Evolutionary conservation across 2,888 invertebrate species (phyloP).

Genomic region (Dascillus cervinus): DNA sequence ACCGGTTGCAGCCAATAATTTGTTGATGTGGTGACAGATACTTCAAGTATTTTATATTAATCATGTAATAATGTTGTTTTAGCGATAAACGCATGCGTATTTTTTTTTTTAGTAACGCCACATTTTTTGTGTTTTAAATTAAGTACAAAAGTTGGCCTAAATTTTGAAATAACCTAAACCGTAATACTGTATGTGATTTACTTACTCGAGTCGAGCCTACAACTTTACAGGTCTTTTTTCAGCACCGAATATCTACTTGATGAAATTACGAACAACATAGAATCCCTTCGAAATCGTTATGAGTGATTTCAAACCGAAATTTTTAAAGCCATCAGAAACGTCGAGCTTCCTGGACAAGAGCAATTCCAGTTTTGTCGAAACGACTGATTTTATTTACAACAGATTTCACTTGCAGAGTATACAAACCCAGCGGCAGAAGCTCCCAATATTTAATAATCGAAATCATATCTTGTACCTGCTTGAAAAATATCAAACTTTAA

Average conservation of each 20-base stretch:
- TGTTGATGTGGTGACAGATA: no score
- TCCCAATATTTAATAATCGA: constrained; percentile 81
- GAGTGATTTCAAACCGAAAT: constrained; percentile 40
- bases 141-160: no score
- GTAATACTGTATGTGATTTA: no score
- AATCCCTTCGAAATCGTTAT: constrained; percentile 19
- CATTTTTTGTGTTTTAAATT: no score
- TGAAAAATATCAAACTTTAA: constrained; percentile 82
- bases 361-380: constrained; percentile 30
- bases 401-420: constrained; percentile 75
- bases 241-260: not conserved
- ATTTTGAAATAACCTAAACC: no score
- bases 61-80: no score
- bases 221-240: no score
- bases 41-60: no score
- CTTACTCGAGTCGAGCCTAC: no score
- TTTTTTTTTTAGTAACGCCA: no score
- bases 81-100: no score
- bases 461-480: constrained; percentile 84
- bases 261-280: not conserved
- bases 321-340: constrained; percentile 37
- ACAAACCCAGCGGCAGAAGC: constrained; percentile 71
- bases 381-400: constrained; percentile 68
- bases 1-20: no score
- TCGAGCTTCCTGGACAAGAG: constrained; percentile 38